Conservation (phyloP, 2,113 vertebrate species). For the Synchiropus splendidus region DNA sequence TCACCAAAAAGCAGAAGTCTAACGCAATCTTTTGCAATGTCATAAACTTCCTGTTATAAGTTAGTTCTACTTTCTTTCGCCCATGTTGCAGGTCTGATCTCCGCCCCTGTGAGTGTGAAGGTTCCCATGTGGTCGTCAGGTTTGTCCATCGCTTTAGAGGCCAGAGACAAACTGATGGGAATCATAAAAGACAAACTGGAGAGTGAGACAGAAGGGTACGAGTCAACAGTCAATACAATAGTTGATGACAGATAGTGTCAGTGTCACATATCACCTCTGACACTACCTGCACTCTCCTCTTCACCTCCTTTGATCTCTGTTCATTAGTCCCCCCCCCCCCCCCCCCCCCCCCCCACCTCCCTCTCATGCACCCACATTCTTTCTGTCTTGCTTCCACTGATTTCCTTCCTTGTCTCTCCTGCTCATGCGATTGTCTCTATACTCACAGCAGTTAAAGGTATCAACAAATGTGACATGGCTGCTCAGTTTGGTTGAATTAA, state of each 20-base stretch:
- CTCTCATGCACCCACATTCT: too few species aligned
- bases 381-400: too few species aligned
- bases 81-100: conserved; percentile 53
- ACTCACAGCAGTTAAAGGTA: too few species aligned
- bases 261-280: background rate
- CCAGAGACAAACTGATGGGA: conserved; percentile 52
- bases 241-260: background rate
- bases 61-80: background rate
- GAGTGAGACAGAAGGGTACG: conserved; percentile 45
- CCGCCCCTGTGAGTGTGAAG: conserved; percentile 55
- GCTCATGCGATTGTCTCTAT: too few species aligned
- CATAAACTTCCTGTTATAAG: too few species aligned
- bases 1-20: background rate
- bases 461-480: too few species aligned
- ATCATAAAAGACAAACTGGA: conserved; percentile 58
- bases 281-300: too few species aligned
- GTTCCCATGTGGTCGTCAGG: conserved; percentile 58
- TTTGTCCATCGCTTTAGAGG: conserved; percentile 51
- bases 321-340: background rate
- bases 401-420: too few species aligned
- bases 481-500: too few species aligned
- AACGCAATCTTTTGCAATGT: too few species aligned
- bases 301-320: background rate
- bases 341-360: background rate
- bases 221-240: background rate